phyloP scores from a whole-genome alignment of 2,797 vertebrate species.

The Mormyrops attenuatus region DNA sequence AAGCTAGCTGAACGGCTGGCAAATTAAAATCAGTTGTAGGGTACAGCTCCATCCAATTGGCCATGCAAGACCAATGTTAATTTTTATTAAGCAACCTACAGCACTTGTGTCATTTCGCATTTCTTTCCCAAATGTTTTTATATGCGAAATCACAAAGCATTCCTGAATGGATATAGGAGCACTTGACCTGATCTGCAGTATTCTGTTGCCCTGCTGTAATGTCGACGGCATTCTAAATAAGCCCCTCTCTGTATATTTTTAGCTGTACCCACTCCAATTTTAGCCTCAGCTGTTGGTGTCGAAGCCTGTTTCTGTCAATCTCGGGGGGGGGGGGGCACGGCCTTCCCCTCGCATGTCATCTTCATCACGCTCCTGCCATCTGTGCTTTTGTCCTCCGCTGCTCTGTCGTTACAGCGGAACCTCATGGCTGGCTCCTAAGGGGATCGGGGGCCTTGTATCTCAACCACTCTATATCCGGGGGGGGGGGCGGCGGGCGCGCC shows the following conservation, averaged over 20 bases:
- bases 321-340: conserved; percentile 31
- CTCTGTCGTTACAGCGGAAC: neutral
- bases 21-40: neutral
- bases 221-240: conserved; percentile 12
- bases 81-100: neutral
- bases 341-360: conserved; percentile 33
- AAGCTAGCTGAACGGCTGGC: neutral
- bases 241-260: conserved; percentile 19
- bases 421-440: neutral
- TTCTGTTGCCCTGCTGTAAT: neutral
- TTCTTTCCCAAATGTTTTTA: neutral
- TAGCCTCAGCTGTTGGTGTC: conserved; percentile 44
- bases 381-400: neutral
- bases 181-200: neutral
- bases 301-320: conserved; percentile 51
- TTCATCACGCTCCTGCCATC: conserved; percentile 24
- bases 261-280: conserved; percentile 31
- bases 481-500: too few relatives aligned
- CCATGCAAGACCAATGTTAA: neutral
- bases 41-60: neutral
- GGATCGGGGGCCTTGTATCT: neutral
- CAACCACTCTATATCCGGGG: neutral
- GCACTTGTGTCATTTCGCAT: neutral
- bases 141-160: neutral
- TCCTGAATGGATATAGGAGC: neutral